These are phyloP conservation scores for Solea solea DNA, from an alignment of 2,113 vertebrate species.

Conservation along the genomic window DNA sequence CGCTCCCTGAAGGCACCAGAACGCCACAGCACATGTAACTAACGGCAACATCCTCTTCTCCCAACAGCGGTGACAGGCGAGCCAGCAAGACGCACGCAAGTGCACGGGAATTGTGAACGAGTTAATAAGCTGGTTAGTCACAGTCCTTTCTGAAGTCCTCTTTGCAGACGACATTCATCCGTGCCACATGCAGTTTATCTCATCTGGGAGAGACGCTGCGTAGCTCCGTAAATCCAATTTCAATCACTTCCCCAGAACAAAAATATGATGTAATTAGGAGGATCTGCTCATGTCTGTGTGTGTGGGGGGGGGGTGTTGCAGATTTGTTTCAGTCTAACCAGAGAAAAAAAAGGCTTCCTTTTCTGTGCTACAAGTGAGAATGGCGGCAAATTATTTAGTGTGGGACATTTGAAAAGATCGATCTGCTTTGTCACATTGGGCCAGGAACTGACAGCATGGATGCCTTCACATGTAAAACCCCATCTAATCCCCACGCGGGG, in stretches of 20 bases:
- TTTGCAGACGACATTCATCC: slow-evolving; percentile 64
- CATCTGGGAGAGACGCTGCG: slow-evolving; percentile 2
- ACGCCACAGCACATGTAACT: neutral
- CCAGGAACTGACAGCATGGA: slow-evolving; percentile 23
- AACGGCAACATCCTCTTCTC: slow-evolving; percentile 30
- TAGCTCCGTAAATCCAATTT: slow-evolving; percentile 44
- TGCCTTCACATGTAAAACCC: slow-evolving; percentile 32
- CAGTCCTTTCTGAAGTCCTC: slow-evolving; percentile 17
- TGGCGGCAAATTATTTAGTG: slow-evolving; percentile 12
- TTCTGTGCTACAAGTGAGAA: neutral
- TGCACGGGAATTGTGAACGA: slow-evolving; percentile 28
- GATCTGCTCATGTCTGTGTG: slow-evolving; percentile 17
- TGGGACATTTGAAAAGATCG: slow-evolving; percentile 31
- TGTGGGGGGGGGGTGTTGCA: neutral
- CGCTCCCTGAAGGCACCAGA: slow-evolving; percentile 33
- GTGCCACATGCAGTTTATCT: slow-evolving; percentile 46
- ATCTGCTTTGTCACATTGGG: slow-evolving; percentile 11
- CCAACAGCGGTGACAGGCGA: slow-evolving; percentile 40
- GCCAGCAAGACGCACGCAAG: slow-evolving; percentile 2
- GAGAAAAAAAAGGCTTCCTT: neutral
- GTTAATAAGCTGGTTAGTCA: slow-evolving; percentile 58
- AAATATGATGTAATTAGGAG: slow-evolving; percentile 57
- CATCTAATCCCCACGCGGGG: slow-evolving; percentile 21
- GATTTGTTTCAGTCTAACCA: slow-evolving; percentile 6
- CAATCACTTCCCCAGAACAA: slow-evolving; percentile 47